Evolutionary conservation across 2,888 invertebrate genomes (phyloP), one percentile per base, ranked within the genome.

Genomic region (Gortyna flavago): DNA sequence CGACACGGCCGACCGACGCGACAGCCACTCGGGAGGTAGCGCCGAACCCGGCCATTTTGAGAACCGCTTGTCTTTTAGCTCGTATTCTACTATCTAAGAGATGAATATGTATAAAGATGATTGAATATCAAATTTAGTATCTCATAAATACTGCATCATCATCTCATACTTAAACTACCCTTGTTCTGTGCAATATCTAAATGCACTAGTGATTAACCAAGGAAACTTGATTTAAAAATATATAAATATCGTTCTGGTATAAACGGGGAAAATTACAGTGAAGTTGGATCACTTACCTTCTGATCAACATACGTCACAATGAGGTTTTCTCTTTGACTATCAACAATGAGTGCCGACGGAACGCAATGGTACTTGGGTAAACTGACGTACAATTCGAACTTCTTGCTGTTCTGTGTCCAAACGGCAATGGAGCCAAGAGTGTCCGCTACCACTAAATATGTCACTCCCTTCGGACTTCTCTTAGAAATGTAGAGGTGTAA

Each of bases 301-400:
- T 98, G 98, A 95, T 99, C 98, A 0, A 98, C 97, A 94, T 99
- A 99, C 5, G 97, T 97, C 18, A 98, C 96, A 54, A 98, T 97
- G 13, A 99, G 93, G 65, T 97, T 97, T 9, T 97, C 96, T 3
- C 94, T 94, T 16, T 92, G 93, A 32, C 97, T 96, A 90, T 98
- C 97, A 65, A 99, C 96, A 0, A 97, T 97, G 85, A 99, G 89
- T 0, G 98, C 98, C 0, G 98, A 98, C 0, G 98, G 98, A 59
- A 98, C 97, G 81, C 97, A 97, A 21, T 95, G 94, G 91, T 98
- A 98, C 51, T 96, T 97, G 0, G 99, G 99, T 85, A 99, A 93
- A 72, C 97, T 97, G 79, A 97, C 97, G 78, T 95, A 89, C 74
- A 92, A 94, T 54, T 94, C 93, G 76, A 93, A 95, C 83, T 93